phyloP scores from a whole-genome alignment of 1,140 invertebrate genomes.

The Trichonephila inaurata region DNA sequence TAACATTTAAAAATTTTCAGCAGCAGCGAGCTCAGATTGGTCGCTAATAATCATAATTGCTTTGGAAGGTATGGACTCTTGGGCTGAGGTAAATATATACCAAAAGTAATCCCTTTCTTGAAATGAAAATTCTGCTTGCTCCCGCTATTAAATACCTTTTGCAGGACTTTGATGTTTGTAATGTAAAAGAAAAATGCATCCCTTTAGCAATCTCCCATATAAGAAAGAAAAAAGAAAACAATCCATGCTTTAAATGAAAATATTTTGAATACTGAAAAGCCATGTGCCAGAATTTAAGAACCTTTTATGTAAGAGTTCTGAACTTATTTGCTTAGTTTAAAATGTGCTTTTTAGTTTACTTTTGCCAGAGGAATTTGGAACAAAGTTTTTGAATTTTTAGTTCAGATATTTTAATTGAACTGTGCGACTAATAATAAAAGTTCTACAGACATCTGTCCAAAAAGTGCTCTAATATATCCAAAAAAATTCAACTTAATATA shows the following conservation, averaged over 20 bases:
- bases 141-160: background rate
- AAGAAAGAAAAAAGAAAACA: background rate
- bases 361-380: no score
- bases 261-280: background rate
- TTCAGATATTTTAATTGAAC: no score
- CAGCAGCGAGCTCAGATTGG: background rate
- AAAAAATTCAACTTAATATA: no score
- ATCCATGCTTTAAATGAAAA: background rate
- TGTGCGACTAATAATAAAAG: no score
- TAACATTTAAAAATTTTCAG: slow-evolving; percentile 1
- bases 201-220: background rate
- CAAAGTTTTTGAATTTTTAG: no score
- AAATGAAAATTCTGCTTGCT: background rate
- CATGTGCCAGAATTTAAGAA: no score
- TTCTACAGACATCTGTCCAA: no score
- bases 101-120: background rate
- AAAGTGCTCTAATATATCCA: no score
- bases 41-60: background rate
- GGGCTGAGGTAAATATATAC: background rate
- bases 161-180: background rate
- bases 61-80: background rate
- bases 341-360: no score
- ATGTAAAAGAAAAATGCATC: background rate
- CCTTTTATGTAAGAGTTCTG: no score
- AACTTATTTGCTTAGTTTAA: no score